phyloP scores from a whole-genome alignment of 92 coral and sea anemone genomes.

The Paragorgia papillata region DNA sequence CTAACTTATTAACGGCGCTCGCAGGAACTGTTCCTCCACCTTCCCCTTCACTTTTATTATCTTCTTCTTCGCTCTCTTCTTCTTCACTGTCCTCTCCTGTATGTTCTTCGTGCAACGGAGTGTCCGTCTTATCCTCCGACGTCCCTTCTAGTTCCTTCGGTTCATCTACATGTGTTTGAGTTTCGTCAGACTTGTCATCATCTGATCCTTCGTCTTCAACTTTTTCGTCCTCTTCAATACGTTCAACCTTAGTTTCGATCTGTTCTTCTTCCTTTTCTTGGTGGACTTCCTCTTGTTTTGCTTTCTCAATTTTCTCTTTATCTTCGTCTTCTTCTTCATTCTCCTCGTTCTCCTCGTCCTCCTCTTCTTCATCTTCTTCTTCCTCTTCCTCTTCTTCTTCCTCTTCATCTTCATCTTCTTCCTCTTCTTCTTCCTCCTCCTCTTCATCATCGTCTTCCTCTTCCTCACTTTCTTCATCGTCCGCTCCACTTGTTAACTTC shows the following conservation, averaged over 20 bases:
- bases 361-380: neutral
- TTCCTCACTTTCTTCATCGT: constrained; percentile 65
- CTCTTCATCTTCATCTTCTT: constrained; percentile 11
- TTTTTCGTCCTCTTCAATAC: constrained; percentile 4
- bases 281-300: constrained; percentile 5
- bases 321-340: constrained; percentile 19
- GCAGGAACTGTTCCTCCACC: neutral
- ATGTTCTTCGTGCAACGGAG: neutral
- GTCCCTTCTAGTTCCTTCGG: neutral
- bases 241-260: neutral
- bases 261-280: constrained; percentile 18
- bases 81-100: neutral
- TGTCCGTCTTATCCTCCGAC: neutral
- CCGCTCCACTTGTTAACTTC: constrained; percentile 63
- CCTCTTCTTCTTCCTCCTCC: constrained; percentile 7
- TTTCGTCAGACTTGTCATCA: neutral
- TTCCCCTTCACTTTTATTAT: neutral
- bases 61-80: neutral
- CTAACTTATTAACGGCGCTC: neutral
- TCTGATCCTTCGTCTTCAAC: neutral
- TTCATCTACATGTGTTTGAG: neutral
- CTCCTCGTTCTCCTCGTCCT: neutral
- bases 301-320: constrained; percentile 24
- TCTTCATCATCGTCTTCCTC: constrained; percentile 50
- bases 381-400: constrained; percentile 1